Percentiles rank a stretch among this genome's conserved stretches.
Evolutionary conservation across 2,113 vertebrate genomes (phyloP).

Genomic region (Tor tambroides): DNA sequence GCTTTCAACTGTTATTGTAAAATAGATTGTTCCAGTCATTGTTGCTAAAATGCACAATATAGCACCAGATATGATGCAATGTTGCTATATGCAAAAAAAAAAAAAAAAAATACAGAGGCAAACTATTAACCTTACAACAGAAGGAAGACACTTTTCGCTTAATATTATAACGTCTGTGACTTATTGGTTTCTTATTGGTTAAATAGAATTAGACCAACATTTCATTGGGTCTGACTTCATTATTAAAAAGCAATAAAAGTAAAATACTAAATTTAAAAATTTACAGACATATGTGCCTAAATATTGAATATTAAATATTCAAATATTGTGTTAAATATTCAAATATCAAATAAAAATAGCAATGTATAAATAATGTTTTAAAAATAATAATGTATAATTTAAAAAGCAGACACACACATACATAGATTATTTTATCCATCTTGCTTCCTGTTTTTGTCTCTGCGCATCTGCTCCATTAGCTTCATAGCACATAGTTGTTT

Average conservation of each 20-base stretch:
- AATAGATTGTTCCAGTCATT: neutral
- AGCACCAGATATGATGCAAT: neutral
- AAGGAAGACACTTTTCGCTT: no score
- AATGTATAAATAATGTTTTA: no score
- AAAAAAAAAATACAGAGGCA: neutral
- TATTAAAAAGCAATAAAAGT: no score
- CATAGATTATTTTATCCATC: neutral
- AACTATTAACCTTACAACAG: neutral
- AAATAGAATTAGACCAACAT: no score
- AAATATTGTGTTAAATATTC: neutral
- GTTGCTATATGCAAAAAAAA: neutral
- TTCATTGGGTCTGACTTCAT: no score
- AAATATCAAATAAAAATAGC: neutral
- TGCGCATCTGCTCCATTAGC: conserved; percentile 4
- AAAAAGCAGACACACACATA: no score
- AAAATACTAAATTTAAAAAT: no score
- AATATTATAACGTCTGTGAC: no score
- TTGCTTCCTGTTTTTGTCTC: conserved; percentile 3
- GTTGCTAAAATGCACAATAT: neutral
- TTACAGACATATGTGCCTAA: no score
- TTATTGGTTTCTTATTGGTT: no score
- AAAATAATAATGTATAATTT: no score
- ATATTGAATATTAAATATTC: no score
- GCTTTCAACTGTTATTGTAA: neutral
- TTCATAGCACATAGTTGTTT: neutral